phyloP scores from a whole-genome alignment of 35 echinoderm and acorn worm species.

The Chiridota heheva region DNA sequence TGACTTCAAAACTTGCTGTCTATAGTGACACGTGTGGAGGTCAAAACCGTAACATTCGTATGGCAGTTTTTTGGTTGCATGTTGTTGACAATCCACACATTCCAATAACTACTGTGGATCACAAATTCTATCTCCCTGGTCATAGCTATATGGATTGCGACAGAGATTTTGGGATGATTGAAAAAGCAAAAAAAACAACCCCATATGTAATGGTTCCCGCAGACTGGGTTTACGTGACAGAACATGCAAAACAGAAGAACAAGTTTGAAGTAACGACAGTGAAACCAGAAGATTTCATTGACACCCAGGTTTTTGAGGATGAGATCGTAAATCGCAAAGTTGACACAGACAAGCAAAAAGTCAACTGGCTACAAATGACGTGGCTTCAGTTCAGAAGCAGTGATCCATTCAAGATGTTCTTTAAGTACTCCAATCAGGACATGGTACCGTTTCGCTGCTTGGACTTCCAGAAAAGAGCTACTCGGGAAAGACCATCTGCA shows the following conservation, averaged over 20 bases:
- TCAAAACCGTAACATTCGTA: not conserved
- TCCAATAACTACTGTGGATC: not conserved
- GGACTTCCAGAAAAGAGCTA: no score
- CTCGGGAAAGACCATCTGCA: no score
- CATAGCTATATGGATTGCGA: conserved; percentile 1
- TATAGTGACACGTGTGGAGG: conserved; percentile 5
- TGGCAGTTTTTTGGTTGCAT: not conserved
- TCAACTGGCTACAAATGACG: not conserved
- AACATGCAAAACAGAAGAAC: no score
- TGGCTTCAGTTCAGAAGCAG: not conserved
- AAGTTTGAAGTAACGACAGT: no score
- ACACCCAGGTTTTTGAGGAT: not conserved
- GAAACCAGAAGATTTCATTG: no score
- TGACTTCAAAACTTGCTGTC: not conserved
- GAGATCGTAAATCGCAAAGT: not conserved
- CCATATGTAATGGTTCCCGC: no score
- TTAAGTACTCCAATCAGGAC: conserved; percentile 11
- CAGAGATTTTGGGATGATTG: not conserved
- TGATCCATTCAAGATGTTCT: conserved; percentile 17
- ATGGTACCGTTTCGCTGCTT: not conserved
- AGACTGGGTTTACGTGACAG: no score
- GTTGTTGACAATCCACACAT: not conserved
- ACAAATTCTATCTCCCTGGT: not conserved
- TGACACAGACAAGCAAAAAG: not conserved
- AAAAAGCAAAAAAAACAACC: not conserved